These are phyloP conservation scores for Megalonaias nervosa DNA, from an alignment of 1,140 invertebrate species.

Conservation along the genomic window DNA sequence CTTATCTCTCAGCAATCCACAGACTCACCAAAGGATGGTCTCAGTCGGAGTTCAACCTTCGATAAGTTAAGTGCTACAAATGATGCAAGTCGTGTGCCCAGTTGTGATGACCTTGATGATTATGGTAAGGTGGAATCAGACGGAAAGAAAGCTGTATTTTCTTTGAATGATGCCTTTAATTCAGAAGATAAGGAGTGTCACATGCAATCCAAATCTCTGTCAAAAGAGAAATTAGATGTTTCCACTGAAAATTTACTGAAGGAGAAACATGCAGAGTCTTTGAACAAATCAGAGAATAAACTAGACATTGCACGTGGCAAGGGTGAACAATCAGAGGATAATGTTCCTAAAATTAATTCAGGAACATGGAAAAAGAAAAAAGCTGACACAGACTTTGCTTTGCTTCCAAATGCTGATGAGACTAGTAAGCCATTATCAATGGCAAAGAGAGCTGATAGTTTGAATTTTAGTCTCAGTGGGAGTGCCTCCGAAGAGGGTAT, in stretches of 20 bases:
- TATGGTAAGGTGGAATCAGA: slow-evolving; percentile 6
- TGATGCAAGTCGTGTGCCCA: slow-evolving; percentile 45
- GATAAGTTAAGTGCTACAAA: slow-evolving; percentile 55
- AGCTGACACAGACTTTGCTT: slow-evolving; percentile 38
- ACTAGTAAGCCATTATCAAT: slow-evolving; percentile 55
- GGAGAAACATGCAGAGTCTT: slow-evolving; percentile 7
- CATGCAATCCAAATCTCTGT: neutral
- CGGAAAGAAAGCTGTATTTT: neutral
- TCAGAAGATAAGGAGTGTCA: slow-evolving; percentile 1
- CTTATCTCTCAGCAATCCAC: slow-evolving; percentile 5
- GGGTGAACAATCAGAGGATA: no score
- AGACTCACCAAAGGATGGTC: slow-evolving; percentile 38
- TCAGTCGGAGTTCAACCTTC: slow-evolving; percentile 58
- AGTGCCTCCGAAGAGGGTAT: slow-evolving; percentile 31
- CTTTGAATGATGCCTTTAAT: slow-evolving; percentile 6
- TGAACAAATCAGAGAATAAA: slow-evolving; percentile 7
- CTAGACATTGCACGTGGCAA: no score
- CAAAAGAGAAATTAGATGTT: neutral
- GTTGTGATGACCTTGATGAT: slow-evolving; percentile 22
- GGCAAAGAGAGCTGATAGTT: slow-evolving; percentile 33
- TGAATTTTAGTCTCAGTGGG: slow-evolving; percentile 14
- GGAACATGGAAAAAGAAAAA: slow-evolving; percentile 63
- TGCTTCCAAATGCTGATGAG: slow-evolving; percentile 62
- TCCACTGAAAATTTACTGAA: slow-evolving; percentile 5
- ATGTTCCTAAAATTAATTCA: slow-evolving; percentile 38